Evolutionary conservation across 2,113 vertebrate genomes (phyloP), one percentile per base, ranked within the genome.

Genomic region (Calyptomena viridis): DNA sequence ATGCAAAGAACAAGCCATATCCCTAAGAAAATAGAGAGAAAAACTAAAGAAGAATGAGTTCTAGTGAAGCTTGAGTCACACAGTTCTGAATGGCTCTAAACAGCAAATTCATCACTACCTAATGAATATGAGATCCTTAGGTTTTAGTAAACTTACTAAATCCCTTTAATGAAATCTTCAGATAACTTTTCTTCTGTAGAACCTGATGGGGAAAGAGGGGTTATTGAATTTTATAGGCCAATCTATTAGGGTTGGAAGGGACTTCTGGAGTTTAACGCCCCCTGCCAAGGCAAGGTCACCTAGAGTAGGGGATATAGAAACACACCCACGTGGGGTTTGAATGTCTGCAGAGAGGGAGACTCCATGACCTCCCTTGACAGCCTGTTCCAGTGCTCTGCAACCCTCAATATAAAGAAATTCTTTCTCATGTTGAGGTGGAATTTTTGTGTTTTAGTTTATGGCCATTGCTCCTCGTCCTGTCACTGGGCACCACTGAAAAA

Each of bases 241-340:
- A 11, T 50, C 33, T 63, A 18, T 63, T 25, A 56, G 12, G 37
- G 37, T 42, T 55, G 22, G 28, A 42, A 73, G 30, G 5, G 37
- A 55, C 12, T 37, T 73, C 69, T 55, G 37, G 37, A 33, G 50
- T 53, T 22, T 37, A 72, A 7, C 12, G n/a, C 16, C 37, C 37
- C 3, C 22, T 33, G 22, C 28, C 37, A 20, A 56, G 24, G 12
- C 17, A 27, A 31, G 13, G 13, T n/a, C 18, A 14, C 3, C 71
- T 28, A n/a, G 23, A 56, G 12, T 39, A 44, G 17, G 39, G 44
- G 18, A n/a, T 39, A n/a, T 39, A n/a, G 40, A 40, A 46, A 28
- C 0, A 3, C 11, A 3, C 27, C 40, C 31, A 28, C 18, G 20
- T 56, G 39, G 17, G 4, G n/a, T 74, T 42, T 27, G 12, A 44